phyloP scores from a whole-genome alignment of 92 coral and sea anemone species.

The Palythoa caribaeorum region DNA sequence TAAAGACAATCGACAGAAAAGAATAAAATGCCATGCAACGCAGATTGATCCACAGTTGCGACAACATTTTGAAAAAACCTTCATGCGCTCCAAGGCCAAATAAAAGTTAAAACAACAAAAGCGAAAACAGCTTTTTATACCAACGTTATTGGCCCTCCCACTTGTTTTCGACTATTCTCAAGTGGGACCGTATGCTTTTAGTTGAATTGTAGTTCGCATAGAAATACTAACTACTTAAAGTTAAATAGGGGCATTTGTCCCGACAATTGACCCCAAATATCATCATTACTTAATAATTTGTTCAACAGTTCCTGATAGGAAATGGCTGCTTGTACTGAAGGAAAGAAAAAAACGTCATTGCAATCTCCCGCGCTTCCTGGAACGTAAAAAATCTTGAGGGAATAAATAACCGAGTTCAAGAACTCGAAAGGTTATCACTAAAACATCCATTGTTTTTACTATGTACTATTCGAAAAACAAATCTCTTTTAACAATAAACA shows the following conservation, averaged over 20 bases:
- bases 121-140: conserved; percentile 22
- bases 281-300: conserved; percentile 12
- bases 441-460: conserved; percentile 5
- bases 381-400: conserved; percentile 1
- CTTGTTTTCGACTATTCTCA: neutral
- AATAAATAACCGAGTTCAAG: neutral
- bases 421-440: neutral
- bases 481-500: conserved; percentile 28
- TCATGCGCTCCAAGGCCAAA: conserved; percentile 7
- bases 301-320: conserved; percentile 14
- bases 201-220: conserved; percentile 13
- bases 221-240: neutral
- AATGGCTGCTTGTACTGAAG: neutral
- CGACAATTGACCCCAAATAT: conserved; percentile 20
- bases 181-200: conserved; percentile 32
- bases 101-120: neutral
- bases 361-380: conserved; percentile 19
- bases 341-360: neutral
- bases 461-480: conserved; percentile 21
- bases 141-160: conserved; percentile 22
- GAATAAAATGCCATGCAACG: conserved; percentile 48
- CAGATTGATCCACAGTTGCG: conserved; percentile 30
- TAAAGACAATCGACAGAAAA: conserved; percentile 56
- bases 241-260: conserved; percentile 22
- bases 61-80: neutral